phyloP scores from a whole-genome alignment of 2,113 vertebrate genomes.

The Caracal caracal region DNA sequence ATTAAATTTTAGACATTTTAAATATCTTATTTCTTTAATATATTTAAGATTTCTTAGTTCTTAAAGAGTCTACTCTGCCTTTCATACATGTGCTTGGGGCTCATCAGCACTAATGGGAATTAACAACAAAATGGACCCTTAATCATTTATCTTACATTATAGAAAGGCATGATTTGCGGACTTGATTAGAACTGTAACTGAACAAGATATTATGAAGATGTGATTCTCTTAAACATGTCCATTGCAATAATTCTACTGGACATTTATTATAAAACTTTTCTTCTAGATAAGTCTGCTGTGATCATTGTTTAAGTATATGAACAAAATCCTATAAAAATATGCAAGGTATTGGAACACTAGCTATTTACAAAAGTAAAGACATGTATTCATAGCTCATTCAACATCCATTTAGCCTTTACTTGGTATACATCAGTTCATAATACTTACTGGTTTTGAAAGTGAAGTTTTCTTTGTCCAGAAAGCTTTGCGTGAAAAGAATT shows the following conservation, averaged over 20 bases:
- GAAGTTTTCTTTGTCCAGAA: not conserved
- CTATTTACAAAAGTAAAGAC: constrained; percentile 1
- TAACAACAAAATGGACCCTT: constrained; percentile 75
- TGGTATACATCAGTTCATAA: not conserved
- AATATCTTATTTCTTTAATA: constrained; percentile 40
- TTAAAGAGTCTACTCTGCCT: constrained; percentile 45
- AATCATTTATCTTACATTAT: constrained; percentile 73
- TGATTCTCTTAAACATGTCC: constrained; percentile 52
- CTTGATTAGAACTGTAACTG: constrained; percentile 72
- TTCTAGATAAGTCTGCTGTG: not conserved
- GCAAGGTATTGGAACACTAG: not conserved
- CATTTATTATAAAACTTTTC: constrained; percentile 31
- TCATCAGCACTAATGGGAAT: constrained; percentile 76
- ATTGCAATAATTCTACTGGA: constrained; percentile 43
- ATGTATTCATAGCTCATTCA: not conserved
- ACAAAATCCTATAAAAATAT: not conserved
- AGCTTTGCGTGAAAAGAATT: constrained; percentile 26
- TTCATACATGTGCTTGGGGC: constrained; percentile 43
- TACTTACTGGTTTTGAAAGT: constrained; percentile 26
- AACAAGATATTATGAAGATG: constrained; percentile 64
- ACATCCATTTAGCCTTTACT: not conserved
- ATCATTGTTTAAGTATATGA: not conserved
- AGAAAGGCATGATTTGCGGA: constrained; percentile 59
- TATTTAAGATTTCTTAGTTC: constrained; percentile 41
- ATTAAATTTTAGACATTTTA: constrained; percentile 9